Percentiles rank a stretch among this genome's conserved stretches.
Conservation (phyloP, 1,140 invertebrate species). For the Steinernema khuongi region DNA sequence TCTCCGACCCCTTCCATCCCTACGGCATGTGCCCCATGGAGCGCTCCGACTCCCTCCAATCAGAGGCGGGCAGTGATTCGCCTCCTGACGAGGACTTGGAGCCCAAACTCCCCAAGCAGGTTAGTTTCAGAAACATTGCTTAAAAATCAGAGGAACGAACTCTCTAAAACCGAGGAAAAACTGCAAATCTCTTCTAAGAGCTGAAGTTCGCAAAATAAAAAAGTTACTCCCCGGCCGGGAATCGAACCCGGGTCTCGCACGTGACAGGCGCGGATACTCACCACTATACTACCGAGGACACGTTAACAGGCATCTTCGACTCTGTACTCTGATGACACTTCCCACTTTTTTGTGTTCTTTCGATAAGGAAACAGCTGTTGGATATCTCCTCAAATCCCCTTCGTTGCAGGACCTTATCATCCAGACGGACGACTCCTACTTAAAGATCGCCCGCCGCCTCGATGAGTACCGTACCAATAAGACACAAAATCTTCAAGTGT, state of each 20-base stretch:
- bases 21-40: conserved; percentile 3
- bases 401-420: conserved; percentile 46
- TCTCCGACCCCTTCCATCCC: neutral
- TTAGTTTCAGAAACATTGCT: no score
- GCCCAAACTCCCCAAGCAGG: no score
- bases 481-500: conserved; percentile 40
- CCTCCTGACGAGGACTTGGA: no score
- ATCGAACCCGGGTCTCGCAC: no score
- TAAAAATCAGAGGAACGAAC: neutral
- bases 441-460: conserved; percentile 53
- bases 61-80: neutral
- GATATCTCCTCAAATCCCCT: neutral
- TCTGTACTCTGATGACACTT: no score
- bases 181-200: no score
- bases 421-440: conserved; percentile 57
- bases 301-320: no score
- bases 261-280: no score
- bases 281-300: no score
- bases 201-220: no score
- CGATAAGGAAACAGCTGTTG: neutral
- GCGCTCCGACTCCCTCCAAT: neutral
- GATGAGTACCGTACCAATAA: conserved; percentile 50
- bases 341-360: conserved; percentile 12
- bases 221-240: no score
- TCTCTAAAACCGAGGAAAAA: neutral